Evolutionary conservation across 2,888 invertebrate species (phyloP).

Genomic region (Microchrysa polita): DNA sequence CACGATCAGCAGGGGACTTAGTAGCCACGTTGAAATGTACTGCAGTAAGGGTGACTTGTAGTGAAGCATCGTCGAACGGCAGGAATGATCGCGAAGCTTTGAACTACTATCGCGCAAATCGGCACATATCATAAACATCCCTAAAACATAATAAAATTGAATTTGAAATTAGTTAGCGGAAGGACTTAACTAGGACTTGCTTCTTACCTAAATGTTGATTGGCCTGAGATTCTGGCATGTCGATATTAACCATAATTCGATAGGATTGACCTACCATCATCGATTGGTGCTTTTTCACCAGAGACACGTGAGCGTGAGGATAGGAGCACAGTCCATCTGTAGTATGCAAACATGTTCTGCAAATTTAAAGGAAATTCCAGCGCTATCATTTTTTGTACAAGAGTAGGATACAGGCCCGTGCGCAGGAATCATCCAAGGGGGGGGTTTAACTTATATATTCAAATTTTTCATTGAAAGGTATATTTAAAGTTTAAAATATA

Average conservation of each 20-base stretch:
- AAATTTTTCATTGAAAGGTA: too few species aligned
- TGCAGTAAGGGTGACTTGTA: conserved; percentile 81
- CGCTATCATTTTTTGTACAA: too few species aligned
- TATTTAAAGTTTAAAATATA: too few species aligned
- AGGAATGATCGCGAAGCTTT: conserved; percentile 76
- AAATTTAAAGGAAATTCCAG: too few species aligned
- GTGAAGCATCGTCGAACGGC: conserved; percentile 85
- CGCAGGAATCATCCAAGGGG: too few species aligned
- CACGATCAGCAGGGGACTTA: conserved; percentile 80
- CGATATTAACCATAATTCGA: conserved; percentile 80
- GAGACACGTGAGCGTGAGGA: conserved; percentile 84
- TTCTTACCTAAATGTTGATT: conserved; percentile 72
- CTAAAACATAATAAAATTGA: conserved; percentile 63
- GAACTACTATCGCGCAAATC: conserved; percentile 81
- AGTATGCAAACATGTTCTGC: conserved; percentile 75
- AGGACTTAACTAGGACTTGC: conserved; percentile 59
- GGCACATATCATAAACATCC: conserved; percentile 95
- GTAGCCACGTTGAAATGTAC: conserved; percentile 74
- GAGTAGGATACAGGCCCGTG: too few species aligned
- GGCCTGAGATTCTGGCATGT: conserved; percentile 90
- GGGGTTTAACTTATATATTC: too few species aligned
- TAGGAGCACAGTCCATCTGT: conserved; percentile 82
- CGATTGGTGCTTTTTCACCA: conserved; percentile 78
- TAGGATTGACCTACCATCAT: conserved; percentile 92
- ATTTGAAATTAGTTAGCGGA: background rate